Evolutionary conservation across 2,113 vertebrate species (phyloP), one percentile per base, ranked within the genome.

Genomic region (Dicaeum eximium): DNA sequence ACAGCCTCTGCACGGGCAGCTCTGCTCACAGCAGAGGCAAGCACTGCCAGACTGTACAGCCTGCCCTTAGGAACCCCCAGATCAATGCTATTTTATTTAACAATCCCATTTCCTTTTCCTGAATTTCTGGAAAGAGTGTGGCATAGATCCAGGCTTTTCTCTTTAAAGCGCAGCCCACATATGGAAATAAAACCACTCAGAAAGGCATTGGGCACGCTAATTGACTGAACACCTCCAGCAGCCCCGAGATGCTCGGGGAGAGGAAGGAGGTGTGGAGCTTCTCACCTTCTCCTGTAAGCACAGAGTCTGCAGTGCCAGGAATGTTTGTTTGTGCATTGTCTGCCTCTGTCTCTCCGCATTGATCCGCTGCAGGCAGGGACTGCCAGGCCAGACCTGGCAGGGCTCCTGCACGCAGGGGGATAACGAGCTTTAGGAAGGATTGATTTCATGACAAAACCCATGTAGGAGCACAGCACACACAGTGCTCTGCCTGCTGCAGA

Each of bases 61-160:
- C 75, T 18, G 58, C 64, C 50, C 51, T 48, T 3, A 47, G 75
- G 60, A 88, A 11, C 88, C 72, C 71, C 38, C 30, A 13, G 11
- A 61, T 45, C 54, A 35, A 66, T 21, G 27, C 44, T 27, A 17
- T 88, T 91, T 83, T 22, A 69, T 77, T 90, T 88, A 95, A 96
- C 87, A 96, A 92, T 93, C 88, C 60, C 54, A 94, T 88, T 96
- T 95, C 90, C 94, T 94, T 64, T 96, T 92, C 79, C 92, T 88
- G 90, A 90, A 86, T 90, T 93, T 93, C 94, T 96, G 95, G 72
- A 88, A 88, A 71, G 28, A 48, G 53, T 27, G 21, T 86, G 92
- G 72, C 90, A 17, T 0, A 9, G 40, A 42, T 86, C 81, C 90
- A 96, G 42, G 22, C 15, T 88, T 86, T 74, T 58, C 40, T 44